phyloP scores from a whole-genome alignment of 2,113 vertebrate species.

The Ptychochromis oligacanthus region DNA sequence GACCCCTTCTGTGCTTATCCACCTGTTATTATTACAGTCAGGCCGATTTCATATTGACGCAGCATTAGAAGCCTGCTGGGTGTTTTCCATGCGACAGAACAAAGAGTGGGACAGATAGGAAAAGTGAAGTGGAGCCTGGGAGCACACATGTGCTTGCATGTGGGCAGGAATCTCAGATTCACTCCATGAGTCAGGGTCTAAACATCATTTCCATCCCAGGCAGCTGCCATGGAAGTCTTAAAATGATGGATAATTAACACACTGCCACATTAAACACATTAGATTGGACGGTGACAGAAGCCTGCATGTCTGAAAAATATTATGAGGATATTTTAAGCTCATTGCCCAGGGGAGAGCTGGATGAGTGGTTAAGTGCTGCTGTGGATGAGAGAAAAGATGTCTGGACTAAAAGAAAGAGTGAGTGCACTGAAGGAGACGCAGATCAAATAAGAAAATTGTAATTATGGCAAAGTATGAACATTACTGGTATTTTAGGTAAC shows the following conservation, averaged over 20 bases:
- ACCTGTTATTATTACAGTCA: constrained; percentile 69
- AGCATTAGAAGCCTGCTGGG: constrained; percentile 26
- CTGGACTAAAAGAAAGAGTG: neutral
- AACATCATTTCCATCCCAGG: constrained; percentile 59
- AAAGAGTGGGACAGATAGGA: constrained; percentile 16
- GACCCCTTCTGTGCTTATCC: constrained; percentile 46
- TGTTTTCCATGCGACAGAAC: constrained; percentile 13
- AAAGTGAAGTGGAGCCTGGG: constrained; percentile 26
- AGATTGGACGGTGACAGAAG: constrained; percentile 11
- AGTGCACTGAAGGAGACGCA: neutral
- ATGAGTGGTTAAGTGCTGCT: constrained; percentile 21
- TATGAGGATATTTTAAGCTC: constrained; percentile 42
- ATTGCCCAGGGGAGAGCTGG: constrained; percentile 23
- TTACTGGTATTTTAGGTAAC: neutral
- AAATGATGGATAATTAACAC: constrained; percentile 57
- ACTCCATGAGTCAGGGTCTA: constrained; percentile 66
- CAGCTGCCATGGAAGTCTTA: constrained; percentile 47
- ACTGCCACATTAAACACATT: constrained; percentile 37
- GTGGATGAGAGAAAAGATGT: constrained; percentile 12
- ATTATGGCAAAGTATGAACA: neutral
- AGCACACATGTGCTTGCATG: constrained; percentile 44
- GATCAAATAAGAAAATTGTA: neutral
- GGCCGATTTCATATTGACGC: constrained; percentile 57
- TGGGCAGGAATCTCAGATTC: constrained; percentile 49
- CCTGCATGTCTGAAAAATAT: constrained; percentile 29